Percentiles rank a stretch among this genome's conserved stretches.
These are phyloP conservation scores for Dione vanillae DNA, from an alignment of 2,888 invertebrate genomes.

Conservation along the genomic window DNA sequence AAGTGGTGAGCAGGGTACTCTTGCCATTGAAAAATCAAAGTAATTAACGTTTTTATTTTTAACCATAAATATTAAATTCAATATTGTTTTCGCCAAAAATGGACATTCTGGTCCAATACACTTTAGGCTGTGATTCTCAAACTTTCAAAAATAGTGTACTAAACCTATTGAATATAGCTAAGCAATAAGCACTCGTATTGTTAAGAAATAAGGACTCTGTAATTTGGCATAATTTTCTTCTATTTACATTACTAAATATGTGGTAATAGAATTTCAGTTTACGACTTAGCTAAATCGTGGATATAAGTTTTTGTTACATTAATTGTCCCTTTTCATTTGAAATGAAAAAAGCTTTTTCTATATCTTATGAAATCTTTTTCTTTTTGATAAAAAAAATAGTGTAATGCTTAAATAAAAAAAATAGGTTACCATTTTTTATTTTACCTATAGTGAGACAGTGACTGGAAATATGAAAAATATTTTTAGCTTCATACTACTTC, in stretches of 20 bases:
- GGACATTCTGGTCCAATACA: not conserved
- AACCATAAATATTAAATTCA: too few relatives aligned
- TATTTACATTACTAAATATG: slow-evolving; percentile 32
- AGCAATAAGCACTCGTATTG: slow-evolving; percentile 13
- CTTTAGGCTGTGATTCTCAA: not conserved
- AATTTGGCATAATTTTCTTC: slow-evolving; percentile 21
- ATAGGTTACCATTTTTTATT: too few relatives aligned
- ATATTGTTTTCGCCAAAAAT: not conserved
- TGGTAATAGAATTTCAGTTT: slow-evolving; percentile 21
- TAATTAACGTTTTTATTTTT: too few relatives aligned
- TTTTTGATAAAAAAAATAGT: too few relatives aligned
- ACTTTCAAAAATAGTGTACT: not conserved
- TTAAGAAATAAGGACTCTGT: not conserved
- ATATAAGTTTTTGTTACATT: slow-evolving; percentile 6
- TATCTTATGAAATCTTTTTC: not conserved
- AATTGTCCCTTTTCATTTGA: slow-evolving; percentile 1
- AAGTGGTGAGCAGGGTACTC: too few relatives aligned
- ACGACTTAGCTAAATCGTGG: slow-evolving; percentile 6
- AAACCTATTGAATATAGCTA: not conserved
- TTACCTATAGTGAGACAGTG: too few relatives aligned
- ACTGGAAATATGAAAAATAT: too few relatives aligned
- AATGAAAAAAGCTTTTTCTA: not conserved
- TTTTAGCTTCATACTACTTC: too few relatives aligned
- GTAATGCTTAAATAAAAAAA: too few relatives aligned
- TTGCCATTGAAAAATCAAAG: too few relatives aligned